These are phyloP conservation scores for Parelbella ahira DNA, from an alignment of 2,888 invertebrate species.

Conservation along the genomic window DNA sequence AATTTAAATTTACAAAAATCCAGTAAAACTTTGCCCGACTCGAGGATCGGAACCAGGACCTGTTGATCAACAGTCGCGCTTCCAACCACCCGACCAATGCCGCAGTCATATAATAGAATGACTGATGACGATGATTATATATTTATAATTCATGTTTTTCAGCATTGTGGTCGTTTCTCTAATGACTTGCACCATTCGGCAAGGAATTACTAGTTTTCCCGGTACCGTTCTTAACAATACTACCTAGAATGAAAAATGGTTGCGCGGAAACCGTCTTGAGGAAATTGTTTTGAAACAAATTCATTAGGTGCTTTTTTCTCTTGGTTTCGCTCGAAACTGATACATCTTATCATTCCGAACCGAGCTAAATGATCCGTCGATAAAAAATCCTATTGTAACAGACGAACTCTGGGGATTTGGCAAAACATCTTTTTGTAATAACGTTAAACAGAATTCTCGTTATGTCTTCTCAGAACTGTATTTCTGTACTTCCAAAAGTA, in stretches of 20 bases:
- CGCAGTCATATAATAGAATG: no score
- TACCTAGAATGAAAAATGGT: slow-evolving; percentile 29
- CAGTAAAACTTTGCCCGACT: no score
- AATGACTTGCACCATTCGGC: not conserved
- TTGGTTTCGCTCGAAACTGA: slow-evolving; percentile 6
- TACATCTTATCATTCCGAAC: slow-evolving; percentile 9
- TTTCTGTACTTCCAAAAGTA: not conserved
- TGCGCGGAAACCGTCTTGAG: slow-evolving; percentile 12
- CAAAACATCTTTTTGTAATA: not conserved
- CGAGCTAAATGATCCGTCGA: slow-evolving; percentile 5
- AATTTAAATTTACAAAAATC: no score
- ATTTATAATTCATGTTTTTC: no score
- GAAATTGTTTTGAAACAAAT: slow-evolving; percentile 25
- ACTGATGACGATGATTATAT: no score
- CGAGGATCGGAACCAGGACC: no score
- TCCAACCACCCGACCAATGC: no score
- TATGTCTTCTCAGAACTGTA: no score
- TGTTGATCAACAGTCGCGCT: no score
- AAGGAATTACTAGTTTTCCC: slow-evolving; percentile 20
- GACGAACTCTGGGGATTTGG: slow-evolving; percentile 6
- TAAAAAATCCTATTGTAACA: slow-evolving; percentile 8
- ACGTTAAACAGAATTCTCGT: no score
- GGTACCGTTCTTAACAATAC: slow-evolving; percentile 19
- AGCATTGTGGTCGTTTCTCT: no score
- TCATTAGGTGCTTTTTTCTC: slow-evolving; percentile 25